Base-by-base conservation (phyloP, 2,113 vertebrate genomes). In the Thamnaconus septentrionalis region DNA sequence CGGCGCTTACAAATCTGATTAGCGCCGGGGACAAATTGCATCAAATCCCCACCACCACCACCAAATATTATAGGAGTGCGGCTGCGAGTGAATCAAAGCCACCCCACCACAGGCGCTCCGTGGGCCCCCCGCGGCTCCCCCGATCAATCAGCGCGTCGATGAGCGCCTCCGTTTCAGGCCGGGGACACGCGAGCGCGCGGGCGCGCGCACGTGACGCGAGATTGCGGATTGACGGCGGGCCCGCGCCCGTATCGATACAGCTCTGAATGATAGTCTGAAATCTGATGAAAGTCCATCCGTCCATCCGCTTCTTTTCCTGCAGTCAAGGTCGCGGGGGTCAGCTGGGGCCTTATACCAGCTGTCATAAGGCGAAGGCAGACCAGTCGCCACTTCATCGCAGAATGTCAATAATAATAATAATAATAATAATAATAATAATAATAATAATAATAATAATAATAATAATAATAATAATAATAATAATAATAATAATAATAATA, bases 1-100 rank as follows among this genome's bases (percentile, higher is more conserved):
- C 18, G 78, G 66, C 65, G 86, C 44, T 67, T 84, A 89, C 89
- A 91, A 89, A 91, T 89, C 80, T 91, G 87, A 93, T 91, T 90
- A 93, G 82, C 77, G 75, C 80, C 78, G 82, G 48, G 84, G 88
- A 92, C 90, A 91, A 92, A 92, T 89, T 89, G 85, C 81, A 89
- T 88, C 88, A 88, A 90, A 90, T 86, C 87, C 80, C 77, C 18
- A 31, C 18, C 18, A 31, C 18, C 18, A 31, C 18, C 2, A 31
- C 50, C 72, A 71, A 81, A 85, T 82, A 85, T 88, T 81, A 78
- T 56, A 80, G 79, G 62, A 79, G 71, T 31, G 74, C 66, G 65
- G 72, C 68, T 81, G 66, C 40, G 58, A 42, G 64, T 67, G 79
- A 91, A 90, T 91, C 86, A 90, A 89, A 92, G 89, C 71, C 18